phyloP scores from a whole-genome alignment of 2,113 vertebrate genomes.

The Psittacus erithacus region DNA sequence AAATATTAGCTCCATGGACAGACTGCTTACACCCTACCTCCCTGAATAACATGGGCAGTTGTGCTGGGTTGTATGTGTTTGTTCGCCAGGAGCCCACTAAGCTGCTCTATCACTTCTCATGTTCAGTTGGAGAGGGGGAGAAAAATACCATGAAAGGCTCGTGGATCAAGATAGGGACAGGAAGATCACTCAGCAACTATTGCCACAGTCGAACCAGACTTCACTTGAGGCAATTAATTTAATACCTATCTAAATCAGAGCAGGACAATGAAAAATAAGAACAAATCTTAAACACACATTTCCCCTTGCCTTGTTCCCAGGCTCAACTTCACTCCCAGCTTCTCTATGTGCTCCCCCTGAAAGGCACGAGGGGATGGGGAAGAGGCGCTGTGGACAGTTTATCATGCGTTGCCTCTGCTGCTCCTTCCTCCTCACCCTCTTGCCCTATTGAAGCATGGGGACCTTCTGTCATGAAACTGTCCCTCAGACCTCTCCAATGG shows the following conservation, averaged over 20 bases:
- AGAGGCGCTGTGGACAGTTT: no score
- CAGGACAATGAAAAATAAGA: background rate
- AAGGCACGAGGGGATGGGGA: background rate
- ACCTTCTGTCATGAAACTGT: background rate
- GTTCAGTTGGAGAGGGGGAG: background rate
- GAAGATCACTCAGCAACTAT: background rate
- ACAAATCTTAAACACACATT: background rate
- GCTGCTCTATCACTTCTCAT: background rate
- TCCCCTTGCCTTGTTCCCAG: background rate
- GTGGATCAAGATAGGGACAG: background rate
- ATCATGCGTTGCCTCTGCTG: background rate
- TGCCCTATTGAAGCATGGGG: background rate
- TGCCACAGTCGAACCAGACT: background rate
- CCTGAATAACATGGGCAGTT: background rate
- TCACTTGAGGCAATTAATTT: background rate
- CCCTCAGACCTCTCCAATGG: background rate
- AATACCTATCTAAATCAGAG: background rate
- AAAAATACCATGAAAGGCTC: background rate
- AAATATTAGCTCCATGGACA: background rate
- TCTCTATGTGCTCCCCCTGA: background rate
- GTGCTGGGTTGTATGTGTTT: background rate
- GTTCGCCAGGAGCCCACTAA: background rate
- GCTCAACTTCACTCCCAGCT: no score
- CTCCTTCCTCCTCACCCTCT: background rate
- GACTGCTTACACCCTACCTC: background rate